A percentile compares a stretch with the other conserved stretches of the same genome.
Evolutionary conservation across 2,113 vertebrate species (phyloP).

Genomic region (Choloepus hoffmanni): DNA sequence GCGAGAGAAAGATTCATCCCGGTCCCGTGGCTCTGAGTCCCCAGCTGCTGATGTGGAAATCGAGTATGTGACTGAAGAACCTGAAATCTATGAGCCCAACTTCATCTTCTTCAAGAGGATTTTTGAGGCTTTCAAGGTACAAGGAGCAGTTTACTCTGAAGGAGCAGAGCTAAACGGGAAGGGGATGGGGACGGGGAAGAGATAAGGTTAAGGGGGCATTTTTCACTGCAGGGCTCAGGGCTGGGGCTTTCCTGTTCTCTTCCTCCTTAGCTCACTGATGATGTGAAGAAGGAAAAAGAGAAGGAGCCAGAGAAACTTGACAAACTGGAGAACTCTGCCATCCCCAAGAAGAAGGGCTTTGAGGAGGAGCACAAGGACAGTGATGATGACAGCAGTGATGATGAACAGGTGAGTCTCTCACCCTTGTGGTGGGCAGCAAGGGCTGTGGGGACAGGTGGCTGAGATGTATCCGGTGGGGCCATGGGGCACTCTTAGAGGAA

Average conservation of each 20-base stretch:
- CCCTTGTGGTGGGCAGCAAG: accelerated
- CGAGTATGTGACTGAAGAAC: conserved; percentile 94
- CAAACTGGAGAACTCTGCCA: conserved; percentile 87
- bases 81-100: conserved; percentile 94
- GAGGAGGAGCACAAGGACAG: conserved; percentile 93
- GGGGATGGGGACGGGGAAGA: not conserved
- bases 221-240: not conserved
- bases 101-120: conserved; percentile 96
- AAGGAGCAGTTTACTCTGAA: accelerated
- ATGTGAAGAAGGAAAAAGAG: conserved; percentile 96
- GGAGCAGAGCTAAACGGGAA: not conserved
- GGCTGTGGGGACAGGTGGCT: not conserved
- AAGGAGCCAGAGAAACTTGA: conserved; percentile 94
- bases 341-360: conserved; percentile 92
- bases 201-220: not conserved
- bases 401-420: conserved; percentile 79
- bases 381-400: conserved; percentile 91
- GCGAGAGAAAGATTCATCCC: conserved; percentile 78
- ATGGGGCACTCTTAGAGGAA: accelerated
- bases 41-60: conserved; percentile 89
- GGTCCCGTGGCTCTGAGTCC: conserved; percentile 83
- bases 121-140: conserved; percentile 95
- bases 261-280: conserved; percentile 90
- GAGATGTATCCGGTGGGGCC: accelerated
- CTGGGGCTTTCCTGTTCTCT: not conserved